A percentile compares a stretch with the other conserved stretches of the same genome.
These are phyloP conservation scores for Odontamblyopus rebecca DNA, from an alignment of 2,797 vertebrate species.

Conservation along the genomic window DNA sequence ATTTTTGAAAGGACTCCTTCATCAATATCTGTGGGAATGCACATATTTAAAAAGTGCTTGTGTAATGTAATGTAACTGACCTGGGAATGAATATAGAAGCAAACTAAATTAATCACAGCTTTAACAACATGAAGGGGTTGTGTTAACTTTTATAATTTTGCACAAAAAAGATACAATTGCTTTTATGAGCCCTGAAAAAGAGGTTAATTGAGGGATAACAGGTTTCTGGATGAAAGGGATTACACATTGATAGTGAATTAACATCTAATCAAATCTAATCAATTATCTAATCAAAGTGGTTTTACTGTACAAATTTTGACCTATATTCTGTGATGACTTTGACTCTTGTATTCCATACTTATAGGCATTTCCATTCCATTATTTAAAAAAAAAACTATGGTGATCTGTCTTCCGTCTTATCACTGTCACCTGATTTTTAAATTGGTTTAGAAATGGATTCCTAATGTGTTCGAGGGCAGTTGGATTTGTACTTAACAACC, in stretches of 20 bases:
- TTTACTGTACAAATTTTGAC: not conserved
- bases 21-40: slow-evolving; percentile 7
- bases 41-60: slow-evolving; percentile 8
- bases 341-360: not conserved
- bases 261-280: too few relatives aligned
- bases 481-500: not conserved
- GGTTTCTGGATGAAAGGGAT: slow-evolving; percentile 1
- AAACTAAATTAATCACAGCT: slow-evolving; percentile 24
- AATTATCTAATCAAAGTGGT: not conserved
- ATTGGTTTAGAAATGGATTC: not conserved
- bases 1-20: not conserved
- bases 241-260: not conserved
- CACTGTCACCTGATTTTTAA: slow-evolving; percentile 5
- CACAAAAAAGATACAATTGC: slow-evolving; percentile 33
- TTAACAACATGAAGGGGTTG: slow-evolving; percentile 29
- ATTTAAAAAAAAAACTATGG: not conserved
- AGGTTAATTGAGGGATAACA: slow-evolving; percentile 60
- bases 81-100: slow-evolving; percentile 5
- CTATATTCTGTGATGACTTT: not conserved
- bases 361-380: not conserved
- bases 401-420: not conserved
- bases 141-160: slow-evolving; percentile 44
- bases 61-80: slow-evolving; percentile 20
- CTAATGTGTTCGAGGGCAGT: slow-evolving; percentile 3
- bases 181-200: slow-evolving; percentile 59